These are phyloP conservation scores for Seladonia tumulorum DNA, from an alignment of 2,888 invertebrate genomes.

Conservation along the genomic window DNA sequence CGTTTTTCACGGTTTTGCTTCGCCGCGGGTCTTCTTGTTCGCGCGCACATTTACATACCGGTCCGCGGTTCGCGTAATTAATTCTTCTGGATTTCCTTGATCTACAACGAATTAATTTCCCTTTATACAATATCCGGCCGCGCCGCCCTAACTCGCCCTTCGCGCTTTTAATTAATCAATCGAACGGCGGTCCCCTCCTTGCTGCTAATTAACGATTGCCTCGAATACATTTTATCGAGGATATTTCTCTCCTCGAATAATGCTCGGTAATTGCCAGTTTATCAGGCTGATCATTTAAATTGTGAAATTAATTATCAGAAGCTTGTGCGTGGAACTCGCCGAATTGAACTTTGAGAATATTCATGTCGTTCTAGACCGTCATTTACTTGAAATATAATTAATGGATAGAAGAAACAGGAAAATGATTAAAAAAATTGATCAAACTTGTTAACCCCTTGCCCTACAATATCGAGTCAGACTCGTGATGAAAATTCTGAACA, in stretches of 20 bases:
- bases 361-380: too few species aligned
- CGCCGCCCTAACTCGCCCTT: neutral
- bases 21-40: neutral
- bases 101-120: neutral
- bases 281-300: neutral
- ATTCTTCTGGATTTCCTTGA: slow-evolving; percentile 23
- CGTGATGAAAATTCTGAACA: too few species aligned
- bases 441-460: too few species aligned
- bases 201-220: neutral
- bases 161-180: slow-evolving; percentile 7
- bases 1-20: slow-evolving; percentile 20
- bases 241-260: neutral
- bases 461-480: too few species aligned
- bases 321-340: neutral
- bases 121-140: neutral
- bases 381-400: too few species aligned
- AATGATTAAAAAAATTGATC: too few species aligned
- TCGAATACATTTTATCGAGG: neutral
- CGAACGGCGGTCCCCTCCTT: neutral
- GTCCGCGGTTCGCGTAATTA: slow-evolving; percentile 28
- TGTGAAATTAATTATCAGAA: neutral
- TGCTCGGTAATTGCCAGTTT: neutral
- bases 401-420: too few species aligned
- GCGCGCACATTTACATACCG: slow-evolving; percentile 7
- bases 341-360: neutral